Conservation (phyloP, 2,888 invertebrate species). For the Limnephilus marmoratus region DNA sequence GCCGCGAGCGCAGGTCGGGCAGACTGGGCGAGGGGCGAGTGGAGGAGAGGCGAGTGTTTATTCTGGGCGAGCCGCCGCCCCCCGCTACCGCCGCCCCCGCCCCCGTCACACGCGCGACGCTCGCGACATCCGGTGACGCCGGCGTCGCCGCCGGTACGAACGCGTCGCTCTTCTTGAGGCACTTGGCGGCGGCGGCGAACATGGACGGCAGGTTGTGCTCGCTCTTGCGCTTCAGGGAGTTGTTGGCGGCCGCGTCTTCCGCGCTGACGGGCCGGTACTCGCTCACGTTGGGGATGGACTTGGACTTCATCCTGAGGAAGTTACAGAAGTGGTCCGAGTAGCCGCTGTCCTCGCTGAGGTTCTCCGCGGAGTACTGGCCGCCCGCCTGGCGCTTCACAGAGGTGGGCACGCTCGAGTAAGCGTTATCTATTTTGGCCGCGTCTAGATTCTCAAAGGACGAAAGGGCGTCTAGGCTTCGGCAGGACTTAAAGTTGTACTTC, state of each 20-base stretch:
- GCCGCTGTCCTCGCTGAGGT: constrained; percentile 89
- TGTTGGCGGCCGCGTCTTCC: constrained; percentile 71
- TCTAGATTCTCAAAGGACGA: constrained; percentile 66
- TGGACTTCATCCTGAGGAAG: constrained; percentile 70
- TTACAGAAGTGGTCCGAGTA: constrained; percentile 79
- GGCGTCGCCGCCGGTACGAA: constrained; percentile 67
- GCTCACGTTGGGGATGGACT: constrained; percentile 73
- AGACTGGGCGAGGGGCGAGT: constrained; percentile 67
- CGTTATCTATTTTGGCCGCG: constrained; percentile 66
- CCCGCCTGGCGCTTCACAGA: constrained; percentile 68
- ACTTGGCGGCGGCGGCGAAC: constrained; percentile 62
- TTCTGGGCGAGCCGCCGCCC: constrained; percentile 39
- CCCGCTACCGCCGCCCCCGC: constrained; percentile 60
- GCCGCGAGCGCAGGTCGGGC: constrained; percentile 70
- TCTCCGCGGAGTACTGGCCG: constrained; percentile 83
- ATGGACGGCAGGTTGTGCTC: constrained; percentile 62
- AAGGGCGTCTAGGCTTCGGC: constrained; percentile 72
- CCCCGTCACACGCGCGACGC: constrained; percentile 68
- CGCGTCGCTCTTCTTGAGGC: constrained; percentile 63
- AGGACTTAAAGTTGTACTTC: constrained; percentile 70
- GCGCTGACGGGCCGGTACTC: constrained; percentile 68
- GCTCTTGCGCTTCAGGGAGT: constrained; percentile 58
- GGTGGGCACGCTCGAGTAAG: constrained; percentile 36
- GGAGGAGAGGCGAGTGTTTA: constrained; percentile 54
- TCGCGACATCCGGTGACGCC: constrained; percentile 68